Percentiles rank a stretch among this genome's conserved stretches.
Evolutionary conservation across 2,888 invertebrate species (phyloP).

Genomic region (Acanthoscelides obtectus): DNA sequence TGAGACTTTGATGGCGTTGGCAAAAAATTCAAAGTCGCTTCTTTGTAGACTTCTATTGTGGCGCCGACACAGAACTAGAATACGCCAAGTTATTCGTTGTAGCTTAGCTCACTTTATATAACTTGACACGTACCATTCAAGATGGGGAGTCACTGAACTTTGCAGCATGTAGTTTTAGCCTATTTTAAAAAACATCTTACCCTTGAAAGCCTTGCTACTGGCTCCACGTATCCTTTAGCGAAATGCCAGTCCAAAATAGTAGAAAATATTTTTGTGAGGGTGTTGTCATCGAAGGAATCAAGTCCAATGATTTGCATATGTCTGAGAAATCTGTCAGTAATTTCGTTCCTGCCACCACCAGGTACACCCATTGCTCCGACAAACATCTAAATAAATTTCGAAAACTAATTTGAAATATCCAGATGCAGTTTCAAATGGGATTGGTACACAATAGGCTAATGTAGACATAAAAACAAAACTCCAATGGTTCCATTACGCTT

Average conservation of each 20-base stretch:
- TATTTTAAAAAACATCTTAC: no score
- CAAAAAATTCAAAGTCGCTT: conserved; percentile 69
- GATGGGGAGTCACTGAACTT: no score
- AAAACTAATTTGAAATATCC: no score
- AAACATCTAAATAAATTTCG: conserved; percentile 57
- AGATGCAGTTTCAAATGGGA: no score
- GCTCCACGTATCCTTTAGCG: conserved; percentile 64
- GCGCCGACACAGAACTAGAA: conserved; percentile 71
- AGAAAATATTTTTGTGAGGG: conserved; percentile 81
- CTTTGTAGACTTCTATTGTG: conserved; percentile 82
- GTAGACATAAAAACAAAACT: no score
- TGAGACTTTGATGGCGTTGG: conserved; percentile 92
- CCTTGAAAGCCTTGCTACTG: conserved; percentile 60
- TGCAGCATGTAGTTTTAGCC: no score
- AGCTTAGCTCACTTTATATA: no score
- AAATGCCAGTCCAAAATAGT: conserved; percentile 93
- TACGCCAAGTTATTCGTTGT: no score
- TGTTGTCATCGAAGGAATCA: conserved; percentile 85
- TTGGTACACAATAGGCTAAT: no score
- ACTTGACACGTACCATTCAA: no score
- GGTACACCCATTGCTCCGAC: conserved; percentile 86
- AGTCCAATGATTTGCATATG: conserved; percentile 82
- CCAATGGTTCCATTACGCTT: no score
- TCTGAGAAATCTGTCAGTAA: conserved; percentile 80
- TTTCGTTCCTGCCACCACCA: conserved; percentile 84